Evolutionary conservation across 2,888 invertebrate genomes (phyloP).

Genomic region (Elaeidobius kamerunicus): DNA sequence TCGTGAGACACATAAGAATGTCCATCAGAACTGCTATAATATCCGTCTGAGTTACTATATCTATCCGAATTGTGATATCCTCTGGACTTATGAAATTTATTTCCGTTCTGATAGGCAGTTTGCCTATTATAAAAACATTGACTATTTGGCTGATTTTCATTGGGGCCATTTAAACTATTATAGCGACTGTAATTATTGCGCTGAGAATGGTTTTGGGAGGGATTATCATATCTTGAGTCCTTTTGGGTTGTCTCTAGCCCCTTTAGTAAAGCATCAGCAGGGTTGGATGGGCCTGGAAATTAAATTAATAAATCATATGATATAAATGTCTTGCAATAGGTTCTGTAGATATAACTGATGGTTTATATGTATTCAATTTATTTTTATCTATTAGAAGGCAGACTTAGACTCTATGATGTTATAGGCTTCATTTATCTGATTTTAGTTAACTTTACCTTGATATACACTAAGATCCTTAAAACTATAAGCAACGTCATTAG

Average conservation of each 20-base stretch:
- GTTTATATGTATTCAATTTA: not conserved
- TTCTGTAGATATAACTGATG: not conserved
- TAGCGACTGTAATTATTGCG: not conserved
- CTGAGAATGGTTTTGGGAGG: not conserved
- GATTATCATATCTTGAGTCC: not conserved
- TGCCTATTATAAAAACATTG: no score
- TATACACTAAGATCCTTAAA: constrained; percentile 8
- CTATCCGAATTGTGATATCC: no score
- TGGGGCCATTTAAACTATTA: not conserved
- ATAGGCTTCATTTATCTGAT: no score
- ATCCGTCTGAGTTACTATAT: no score
- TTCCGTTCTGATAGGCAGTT: no score
- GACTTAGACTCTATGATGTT: no score
- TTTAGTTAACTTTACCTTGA: no score
- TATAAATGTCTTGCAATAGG: not conserved
- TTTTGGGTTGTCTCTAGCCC: not conserved
- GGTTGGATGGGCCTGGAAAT: not conserved
- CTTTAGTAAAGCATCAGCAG: constrained; percentile 5
- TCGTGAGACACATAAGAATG: no score
- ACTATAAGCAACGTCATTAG: not conserved
- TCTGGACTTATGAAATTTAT: no score
- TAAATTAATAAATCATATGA: not conserved
- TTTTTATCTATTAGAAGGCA: no score
- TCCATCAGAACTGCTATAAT: no score
- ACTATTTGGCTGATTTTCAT: not conserved